Conservation (phyloP, 2,113 vertebrate species). For the Apaloderma vittatum region DNA sequence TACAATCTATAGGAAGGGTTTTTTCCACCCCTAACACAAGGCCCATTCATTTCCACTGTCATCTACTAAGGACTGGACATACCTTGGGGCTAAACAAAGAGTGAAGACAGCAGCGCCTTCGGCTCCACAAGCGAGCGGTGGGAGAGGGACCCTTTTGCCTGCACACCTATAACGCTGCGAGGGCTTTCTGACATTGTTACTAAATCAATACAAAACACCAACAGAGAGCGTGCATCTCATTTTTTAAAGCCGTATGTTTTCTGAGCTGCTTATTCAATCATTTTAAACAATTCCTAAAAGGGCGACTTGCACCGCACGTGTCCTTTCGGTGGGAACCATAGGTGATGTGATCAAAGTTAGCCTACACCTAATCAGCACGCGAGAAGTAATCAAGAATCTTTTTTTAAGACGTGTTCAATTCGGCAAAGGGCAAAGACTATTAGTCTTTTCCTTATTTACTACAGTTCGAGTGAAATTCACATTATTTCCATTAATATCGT, state of each 20-base stretch:
- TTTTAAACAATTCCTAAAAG: conserved; percentile 29
- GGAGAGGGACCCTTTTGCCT: neutral
- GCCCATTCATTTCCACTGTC: neutral
- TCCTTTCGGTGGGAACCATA: conserved; percentile 9
- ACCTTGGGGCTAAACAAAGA: neutral
- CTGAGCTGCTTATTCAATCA: conserved; percentile 48
- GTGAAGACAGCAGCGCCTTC: fast-evolving
- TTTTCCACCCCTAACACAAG: neutral
- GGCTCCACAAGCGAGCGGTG: fast-evolving
- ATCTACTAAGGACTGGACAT: neutral
- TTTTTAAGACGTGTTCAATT: conserved; percentile 71
- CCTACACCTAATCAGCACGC: conserved; percentile 7
- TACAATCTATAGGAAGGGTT: neutral
- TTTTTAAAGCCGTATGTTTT: neutral
- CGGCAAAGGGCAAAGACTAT: conserved; percentile 51
- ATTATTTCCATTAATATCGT: conserved; percentile 53
- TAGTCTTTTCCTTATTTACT: conserved; percentile 69
- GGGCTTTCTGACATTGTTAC: neutral
- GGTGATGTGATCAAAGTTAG: conserved; percentile 65
- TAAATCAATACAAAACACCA: conserved; percentile 19
- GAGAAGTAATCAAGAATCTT: conserved; percentile 40
- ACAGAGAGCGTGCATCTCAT: neutral
- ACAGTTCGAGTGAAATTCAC: conserved; percentile 50
- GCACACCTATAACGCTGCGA: fast-evolving
- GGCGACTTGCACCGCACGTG: fast-evolving